Conservation (phyloP, 2,797 vertebrate species). For the Nannoperca australis region DNA sequence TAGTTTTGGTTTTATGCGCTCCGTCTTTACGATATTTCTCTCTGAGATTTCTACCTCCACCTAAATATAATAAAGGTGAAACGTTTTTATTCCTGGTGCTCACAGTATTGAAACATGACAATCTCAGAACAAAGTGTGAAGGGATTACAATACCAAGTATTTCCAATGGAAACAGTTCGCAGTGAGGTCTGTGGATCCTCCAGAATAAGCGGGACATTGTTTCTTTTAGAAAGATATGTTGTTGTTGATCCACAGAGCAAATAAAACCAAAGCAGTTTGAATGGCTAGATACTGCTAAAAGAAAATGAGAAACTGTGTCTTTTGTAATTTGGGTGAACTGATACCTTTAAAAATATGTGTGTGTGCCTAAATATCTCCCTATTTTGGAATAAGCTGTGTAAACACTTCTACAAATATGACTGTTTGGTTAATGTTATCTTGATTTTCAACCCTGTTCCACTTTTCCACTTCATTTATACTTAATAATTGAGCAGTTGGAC, state of each 20-base stretch:
- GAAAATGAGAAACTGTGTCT: background rate
- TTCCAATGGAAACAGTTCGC: background rate
- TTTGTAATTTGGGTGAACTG: background rate
- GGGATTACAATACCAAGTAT: background rate
- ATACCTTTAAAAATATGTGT: background rate
- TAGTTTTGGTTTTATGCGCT: background rate
- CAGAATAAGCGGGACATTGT: background rate
- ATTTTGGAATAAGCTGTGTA: background rate
- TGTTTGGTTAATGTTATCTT: background rate
- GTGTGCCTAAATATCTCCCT: background rate
- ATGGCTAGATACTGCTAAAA: background rate
- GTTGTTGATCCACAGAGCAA: background rate
- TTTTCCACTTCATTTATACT: constrained; percentile 1
- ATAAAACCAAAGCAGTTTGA: background rate
- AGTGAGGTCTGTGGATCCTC: background rate
- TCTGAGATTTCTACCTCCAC: background rate
- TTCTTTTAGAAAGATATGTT: background rate
- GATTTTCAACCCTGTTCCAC: constrained; percentile 16
- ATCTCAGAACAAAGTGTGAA: background rate
- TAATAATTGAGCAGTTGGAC: constrained; percentile 39
- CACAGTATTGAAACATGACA: background rate
- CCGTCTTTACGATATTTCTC: background rate
- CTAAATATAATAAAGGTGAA: background rate
- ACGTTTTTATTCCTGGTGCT: too few species aligned
- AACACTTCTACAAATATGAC: background rate